Evolutionary conservation across 2,113 vertebrate genomes (phyloP), one percentile per base, ranked within the genome.

Genomic region (Astatoreochromis straeleni): DNA sequence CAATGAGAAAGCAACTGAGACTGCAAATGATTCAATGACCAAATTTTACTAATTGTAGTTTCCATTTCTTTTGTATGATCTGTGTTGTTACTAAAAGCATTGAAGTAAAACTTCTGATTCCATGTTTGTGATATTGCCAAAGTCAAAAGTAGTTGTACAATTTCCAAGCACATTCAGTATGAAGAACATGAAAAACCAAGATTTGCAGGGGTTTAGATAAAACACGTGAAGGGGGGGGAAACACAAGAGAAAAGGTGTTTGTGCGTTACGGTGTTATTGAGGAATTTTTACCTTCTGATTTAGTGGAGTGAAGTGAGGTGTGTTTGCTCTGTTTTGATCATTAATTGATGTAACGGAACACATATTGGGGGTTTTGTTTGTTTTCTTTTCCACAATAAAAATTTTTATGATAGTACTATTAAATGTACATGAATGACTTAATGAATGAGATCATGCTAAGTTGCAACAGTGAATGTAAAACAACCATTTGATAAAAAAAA

Each of bases 1-100:
- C 98, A 99, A 83, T 99, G 78, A 91, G 51, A 86, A 21, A 33
- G 45, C 1, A 10, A 81, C 63, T 45, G 40, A 33, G 65, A 57
- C 60, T 17, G 4, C 42, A 24, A 75, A n/a, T 70, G 33, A 26
- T 9, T 73, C 5, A 7, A 7, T 9, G 16, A 45, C 82, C 5
- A 13, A 8, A 84, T 35, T 29, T 24, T 5, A 49, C 33, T 31
- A 31, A 1, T 29, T 70, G 11, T 24, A 4, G 31, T 63, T 33
- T 68, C 3, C 53, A 65, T 49, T 0, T 60, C 21, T 65, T 29
- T 24, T 80, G 57, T 12, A 49, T 78, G 53, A 89, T 89, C 55
- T 63, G 54, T 63, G 35, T 75, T 80, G 35, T 82, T 73, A 42
- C 68, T 2, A 16, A 14, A 85, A 16, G 21, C 17, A 16, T 88